Evolutionary conservation across 2,113 vertebrate species (phyloP), one percentile per base, ranked within the genome.

Genomic region (Sylvia atricapilla): DNA sequence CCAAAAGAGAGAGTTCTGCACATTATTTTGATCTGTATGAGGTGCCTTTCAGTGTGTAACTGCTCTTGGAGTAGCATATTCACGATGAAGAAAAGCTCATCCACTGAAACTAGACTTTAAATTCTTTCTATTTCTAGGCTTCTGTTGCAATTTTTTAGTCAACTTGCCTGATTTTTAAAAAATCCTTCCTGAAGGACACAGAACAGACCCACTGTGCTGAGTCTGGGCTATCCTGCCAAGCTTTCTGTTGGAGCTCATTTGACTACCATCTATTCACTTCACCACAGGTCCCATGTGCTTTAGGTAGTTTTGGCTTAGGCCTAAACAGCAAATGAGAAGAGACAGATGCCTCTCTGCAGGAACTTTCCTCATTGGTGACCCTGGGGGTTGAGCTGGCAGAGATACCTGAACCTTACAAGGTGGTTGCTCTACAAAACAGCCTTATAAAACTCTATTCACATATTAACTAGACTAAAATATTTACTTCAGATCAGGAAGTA

Each of bases 331-430:
- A 94, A 62, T 15, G 53, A 79, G 59, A 68, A 94, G 33, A 81
- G 92, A 90, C 95, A 96, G 94, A 91, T 95, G 96, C 76, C 76
- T 93, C 95, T 56, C 94, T 59, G 72, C 91, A 87, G 90, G 93
- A 89, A 84, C 62, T 53, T 77, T 58, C 76, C 86, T 90, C 55
- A 30, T 52, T 72, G 22, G 44, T 68, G 58, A 93, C 30, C 31
- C 87, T 56, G 33, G n/a, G 56, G 80, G 46, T 58, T 81, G 78
- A 93, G 49, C 3, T 94, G 96, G 87, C 89, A 91, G 69, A 64
- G 67, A 46, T 78, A 41, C 27, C 37, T 25, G 37, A 74, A 49
- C 75, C 64, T 68, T 14, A 4, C 19, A 63, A 66, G 37, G 53
- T 15, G 31, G 33, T 10, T 92, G 66, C 49, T 74, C 30, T 15